Evolutionary conservation across 2,113 vertebrate genomes (phyloP).

Genomic region (Stegastes partitus): DNA sequence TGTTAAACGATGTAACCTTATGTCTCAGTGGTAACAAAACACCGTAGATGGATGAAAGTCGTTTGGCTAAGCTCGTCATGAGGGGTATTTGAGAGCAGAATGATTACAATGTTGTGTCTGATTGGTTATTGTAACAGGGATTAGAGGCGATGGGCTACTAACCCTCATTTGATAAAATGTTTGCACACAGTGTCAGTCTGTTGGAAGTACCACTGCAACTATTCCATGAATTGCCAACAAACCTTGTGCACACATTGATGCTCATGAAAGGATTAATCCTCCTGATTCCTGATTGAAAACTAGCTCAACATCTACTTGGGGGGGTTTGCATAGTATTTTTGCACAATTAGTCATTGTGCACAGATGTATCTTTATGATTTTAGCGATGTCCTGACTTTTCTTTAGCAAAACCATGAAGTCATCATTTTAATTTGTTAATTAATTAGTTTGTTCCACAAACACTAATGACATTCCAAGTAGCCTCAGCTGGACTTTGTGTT

Average conservation of each 20-base stretch:
- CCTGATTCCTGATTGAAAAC: neutral
- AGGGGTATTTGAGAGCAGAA: conserved; percentile 5
- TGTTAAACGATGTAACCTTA: neutral
- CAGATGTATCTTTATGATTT: no score
- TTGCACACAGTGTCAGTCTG: no score
- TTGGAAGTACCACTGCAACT: neutral
- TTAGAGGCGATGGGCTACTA: conserved; percentile 3
- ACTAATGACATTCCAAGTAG: no score
- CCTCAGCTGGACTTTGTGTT: no score
- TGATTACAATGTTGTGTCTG: conserved; percentile 29
- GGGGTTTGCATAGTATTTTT: neutral
- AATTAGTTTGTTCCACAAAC: no score
- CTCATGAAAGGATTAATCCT: neutral
- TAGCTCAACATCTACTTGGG: neutral
- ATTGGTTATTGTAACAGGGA: conserved; percentile 26
- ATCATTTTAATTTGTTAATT: no score
- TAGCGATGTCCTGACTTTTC: no score
- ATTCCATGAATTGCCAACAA: neutral
- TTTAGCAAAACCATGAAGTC: no score
- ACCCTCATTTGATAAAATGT: conserved; percentile 12
- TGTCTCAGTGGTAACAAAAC: conserved; percentile 1
- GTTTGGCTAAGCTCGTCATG: conserved; percentile 33
- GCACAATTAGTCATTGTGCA: no score
- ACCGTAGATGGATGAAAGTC: conserved; percentile 13
- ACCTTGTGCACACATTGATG: neutral